Percentiles rank a stretch among this genome's conserved stretches.
phyloP scores from a whole-genome alignment of 2,113 vertebrate genomes.

The Piaya cayana region DNA sequence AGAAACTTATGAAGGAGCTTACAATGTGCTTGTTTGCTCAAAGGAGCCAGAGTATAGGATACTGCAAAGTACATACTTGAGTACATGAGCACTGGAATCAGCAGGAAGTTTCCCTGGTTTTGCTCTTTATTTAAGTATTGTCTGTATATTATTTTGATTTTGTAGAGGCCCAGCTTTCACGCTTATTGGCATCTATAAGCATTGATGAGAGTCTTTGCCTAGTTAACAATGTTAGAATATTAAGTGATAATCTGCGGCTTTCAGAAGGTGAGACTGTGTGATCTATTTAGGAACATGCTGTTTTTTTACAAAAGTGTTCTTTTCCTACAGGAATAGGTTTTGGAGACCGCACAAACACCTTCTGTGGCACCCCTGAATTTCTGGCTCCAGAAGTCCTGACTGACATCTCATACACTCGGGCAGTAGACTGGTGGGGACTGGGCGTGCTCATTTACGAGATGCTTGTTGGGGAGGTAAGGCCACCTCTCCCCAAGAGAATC shows the following conservation, averaged over 20 bases:
- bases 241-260: neutral
- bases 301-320: neutral
- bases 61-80: neutral
- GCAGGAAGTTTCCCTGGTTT: neutral
- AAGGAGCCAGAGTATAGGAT: neutral
- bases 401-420: conserved; percentile 88
- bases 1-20: neutral
- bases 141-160: neutral
- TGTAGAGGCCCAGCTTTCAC: neutral
- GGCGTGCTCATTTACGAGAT: conserved; percentile 97
- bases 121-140: neutral
- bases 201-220: neutral
- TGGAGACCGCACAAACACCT: conserved; percentile 92
- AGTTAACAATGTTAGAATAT: neutral
- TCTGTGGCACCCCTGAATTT: conserved; percentile 97
- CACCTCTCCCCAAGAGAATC: neutral
- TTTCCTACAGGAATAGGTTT: conserved; percentile 88
- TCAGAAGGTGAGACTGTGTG: neutral
- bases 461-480: conserved; percentile 95
- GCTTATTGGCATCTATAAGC: neutral
- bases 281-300: neutral
- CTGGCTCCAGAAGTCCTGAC: conserved; percentile 95
- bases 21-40: neutral
- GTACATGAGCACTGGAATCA: neutral
- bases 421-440: conserved; percentile 98